Base-by-base conservation (phyloP, 2,113 vertebrate genomes). In the Upupa epops region DNA sequence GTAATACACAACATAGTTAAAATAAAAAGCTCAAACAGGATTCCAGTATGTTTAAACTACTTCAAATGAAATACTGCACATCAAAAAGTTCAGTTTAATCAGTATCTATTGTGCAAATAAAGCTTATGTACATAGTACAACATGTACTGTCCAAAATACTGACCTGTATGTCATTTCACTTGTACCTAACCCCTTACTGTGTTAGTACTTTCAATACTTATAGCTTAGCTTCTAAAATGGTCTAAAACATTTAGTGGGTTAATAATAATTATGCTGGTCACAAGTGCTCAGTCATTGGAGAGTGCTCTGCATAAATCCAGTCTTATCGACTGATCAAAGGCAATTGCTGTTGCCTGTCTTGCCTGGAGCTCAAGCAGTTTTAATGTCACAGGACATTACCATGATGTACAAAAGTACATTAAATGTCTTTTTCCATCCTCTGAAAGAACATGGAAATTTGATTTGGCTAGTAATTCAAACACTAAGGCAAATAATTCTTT, bases 31-130 rank as follows among this genome's bases (percentile, higher is more conserved):
- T 58, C 46, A 36, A 46, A 75, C 22, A 28, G 45, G 11, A 73
- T 78, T 94, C 72, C 28, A 63, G 26, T 24, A 46, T 17, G 17
- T 40, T 83, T 68, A n/a, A 75, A 63, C 45, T 59, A 70, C 31
- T 85, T 90, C 65, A 77, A 48, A 70, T 34, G 1, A 78, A 75
- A 69, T 32, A 65, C 12, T 6, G 72, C 25, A 61, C 31, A 70
- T 82, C 16, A 72, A 81, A 73, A 79, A 4, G 68, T 32, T 83
- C 55, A n/a, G 66, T 76, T 93, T 88, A 83, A 89, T 85, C 68
- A 94, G 49, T 76, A 70, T 63, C 70, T 89, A 40, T 17, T 83
- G 51, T 68, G 58, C 37, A 96, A 92, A 94, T 76, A 89, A 75
- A 92, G 61, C 29, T 70, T 87, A 63, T 37, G 63, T 76, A 92